These are phyloP conservation scores for Loris lydekkerianus DNA, from an alignment of 2,797 vertebrate genomes.

Conservation along the genomic window DNA sequence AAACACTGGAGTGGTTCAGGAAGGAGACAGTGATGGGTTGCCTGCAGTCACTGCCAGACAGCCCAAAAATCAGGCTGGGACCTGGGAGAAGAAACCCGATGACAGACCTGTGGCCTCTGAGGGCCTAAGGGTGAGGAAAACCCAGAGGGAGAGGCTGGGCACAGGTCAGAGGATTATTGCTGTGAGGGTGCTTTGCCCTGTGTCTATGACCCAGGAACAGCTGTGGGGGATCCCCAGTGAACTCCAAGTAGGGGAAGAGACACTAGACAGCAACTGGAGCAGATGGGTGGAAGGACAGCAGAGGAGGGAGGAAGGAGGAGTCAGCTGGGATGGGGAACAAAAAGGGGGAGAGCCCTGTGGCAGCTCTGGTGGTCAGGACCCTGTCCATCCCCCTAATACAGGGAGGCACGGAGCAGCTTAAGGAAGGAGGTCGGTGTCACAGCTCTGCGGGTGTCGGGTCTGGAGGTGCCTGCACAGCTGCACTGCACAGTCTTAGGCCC, in stretches of 20 bases:
- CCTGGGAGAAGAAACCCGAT: background rate
- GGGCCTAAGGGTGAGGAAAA: background rate
- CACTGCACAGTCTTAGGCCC: accelerated
- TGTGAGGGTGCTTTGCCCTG: accelerated
- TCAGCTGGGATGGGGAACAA: background rate
- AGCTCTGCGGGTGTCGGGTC: background rate
- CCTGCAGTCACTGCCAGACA: background rate
- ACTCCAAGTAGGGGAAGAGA: background rate
- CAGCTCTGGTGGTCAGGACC: background rate
- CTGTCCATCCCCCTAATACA: background rate
- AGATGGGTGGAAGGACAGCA: background rate
- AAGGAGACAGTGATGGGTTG: accelerated
- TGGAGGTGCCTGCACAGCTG: background rate
- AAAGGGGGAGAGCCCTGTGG: background rate
- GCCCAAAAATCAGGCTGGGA: background rate
- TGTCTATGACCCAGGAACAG: background rate
- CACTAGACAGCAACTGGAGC: accelerated
- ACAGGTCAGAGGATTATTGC: too few species aligned
- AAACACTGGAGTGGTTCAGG: accelerated
- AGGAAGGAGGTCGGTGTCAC: accelerated
- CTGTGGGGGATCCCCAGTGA: background rate
- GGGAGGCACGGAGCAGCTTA: background rate
- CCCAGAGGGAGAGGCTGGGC: accelerated
- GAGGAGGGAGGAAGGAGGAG: background rate
- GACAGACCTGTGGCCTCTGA: background rate